phyloP scores from a whole-genome alignment of 92 coral and sea anemone species.

The Pocillopora grandis region DNA sequence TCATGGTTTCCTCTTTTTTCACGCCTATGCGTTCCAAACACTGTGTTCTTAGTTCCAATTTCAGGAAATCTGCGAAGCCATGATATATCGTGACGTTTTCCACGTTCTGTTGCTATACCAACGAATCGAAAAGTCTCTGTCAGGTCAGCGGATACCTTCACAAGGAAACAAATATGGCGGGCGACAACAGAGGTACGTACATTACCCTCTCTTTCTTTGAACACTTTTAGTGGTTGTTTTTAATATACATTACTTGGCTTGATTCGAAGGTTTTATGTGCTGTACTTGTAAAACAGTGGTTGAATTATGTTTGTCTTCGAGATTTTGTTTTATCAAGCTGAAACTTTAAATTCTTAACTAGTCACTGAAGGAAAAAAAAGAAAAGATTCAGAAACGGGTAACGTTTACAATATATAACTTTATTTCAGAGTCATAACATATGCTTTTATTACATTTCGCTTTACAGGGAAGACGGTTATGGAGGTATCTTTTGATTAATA shows the following conservation, averaged over 20 bases:
- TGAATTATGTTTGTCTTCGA: background rate
- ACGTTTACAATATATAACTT: too few relatives aligned
- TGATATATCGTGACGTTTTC: slow-evolving; percentile 24
- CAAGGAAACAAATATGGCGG: slow-evolving; percentile 64
- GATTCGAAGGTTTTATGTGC: background rate
- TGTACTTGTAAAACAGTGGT: background rate
- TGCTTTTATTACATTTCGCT: slow-evolving; percentile 7
- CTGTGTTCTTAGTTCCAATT: background rate
- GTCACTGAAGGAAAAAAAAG: background rate
- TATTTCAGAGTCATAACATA: background rate
- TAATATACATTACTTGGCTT: background rate
- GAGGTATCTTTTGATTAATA: slow-evolving; percentile 86
- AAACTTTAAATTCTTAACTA: background rate
- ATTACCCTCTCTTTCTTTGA: background rate
- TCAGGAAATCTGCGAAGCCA: slow-evolving; percentile 10
- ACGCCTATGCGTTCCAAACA: background rate
- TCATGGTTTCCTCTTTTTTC: slow-evolving; percentile 16
- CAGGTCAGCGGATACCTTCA: slow-evolving; percentile 53
- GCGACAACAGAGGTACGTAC: slow-evolving; percentile 37
- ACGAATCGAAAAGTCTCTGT: background rate
- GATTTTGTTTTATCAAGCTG: background rate
- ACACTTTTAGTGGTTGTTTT: too few relatives aligned
- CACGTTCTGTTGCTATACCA: slow-evolving; percentile 33
- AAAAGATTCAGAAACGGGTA: background rate
- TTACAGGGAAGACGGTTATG: slow-evolving; percentile 82